A percentile compares a stretch with the other conserved stretches of the same genome.
phyloP scores from a whole-genome alignment of 2,113 vertebrate genomes.

The Gopherus flavomarginatus region DNA sequence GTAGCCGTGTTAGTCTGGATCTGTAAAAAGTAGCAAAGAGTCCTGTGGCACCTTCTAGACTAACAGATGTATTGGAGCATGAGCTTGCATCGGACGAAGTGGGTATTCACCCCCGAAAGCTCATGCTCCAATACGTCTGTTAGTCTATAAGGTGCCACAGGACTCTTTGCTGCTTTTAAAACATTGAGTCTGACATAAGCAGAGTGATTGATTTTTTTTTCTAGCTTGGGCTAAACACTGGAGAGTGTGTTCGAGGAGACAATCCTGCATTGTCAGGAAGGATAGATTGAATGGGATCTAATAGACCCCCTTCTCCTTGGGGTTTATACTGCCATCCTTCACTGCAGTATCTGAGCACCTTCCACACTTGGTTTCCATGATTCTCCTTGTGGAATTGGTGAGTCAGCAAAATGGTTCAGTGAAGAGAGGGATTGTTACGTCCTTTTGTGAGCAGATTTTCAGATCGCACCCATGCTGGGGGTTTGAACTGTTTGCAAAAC shows the following conservation, averaged over 20 bases:
- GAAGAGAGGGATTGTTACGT: neutral
- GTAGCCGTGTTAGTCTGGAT: too few relatives aligned
- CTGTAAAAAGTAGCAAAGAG: too few relatives aligned
- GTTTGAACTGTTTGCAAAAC: neutral
- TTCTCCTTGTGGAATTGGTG: neutral
- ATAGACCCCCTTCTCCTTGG: neutral
- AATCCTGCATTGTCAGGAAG: neutral
- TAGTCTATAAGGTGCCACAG: too few relatives aligned
- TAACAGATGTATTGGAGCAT: too few relatives aligned
- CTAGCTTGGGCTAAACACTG: neutral
- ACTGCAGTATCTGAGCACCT: neutral
- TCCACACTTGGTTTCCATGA: neutral
- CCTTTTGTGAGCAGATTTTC: neutral
- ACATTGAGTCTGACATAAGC: neutral
- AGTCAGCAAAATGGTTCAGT: neutral
- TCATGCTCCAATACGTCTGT: too few relatives aligned
- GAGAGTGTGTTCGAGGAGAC: neutral
- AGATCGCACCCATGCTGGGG: neutral
- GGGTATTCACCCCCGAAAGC: too few relatives aligned
- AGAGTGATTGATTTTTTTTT: neutral
- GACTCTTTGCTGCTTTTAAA: neutral
- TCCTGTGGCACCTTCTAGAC: too few relatives aligned
- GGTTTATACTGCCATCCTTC: neutral
- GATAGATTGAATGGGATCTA: neutral
- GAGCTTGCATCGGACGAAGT: too few relatives aligned